Base-by-base conservation (phyloP, 1,140 invertebrate genomes). In the Drosophila littoralis region DNA sequence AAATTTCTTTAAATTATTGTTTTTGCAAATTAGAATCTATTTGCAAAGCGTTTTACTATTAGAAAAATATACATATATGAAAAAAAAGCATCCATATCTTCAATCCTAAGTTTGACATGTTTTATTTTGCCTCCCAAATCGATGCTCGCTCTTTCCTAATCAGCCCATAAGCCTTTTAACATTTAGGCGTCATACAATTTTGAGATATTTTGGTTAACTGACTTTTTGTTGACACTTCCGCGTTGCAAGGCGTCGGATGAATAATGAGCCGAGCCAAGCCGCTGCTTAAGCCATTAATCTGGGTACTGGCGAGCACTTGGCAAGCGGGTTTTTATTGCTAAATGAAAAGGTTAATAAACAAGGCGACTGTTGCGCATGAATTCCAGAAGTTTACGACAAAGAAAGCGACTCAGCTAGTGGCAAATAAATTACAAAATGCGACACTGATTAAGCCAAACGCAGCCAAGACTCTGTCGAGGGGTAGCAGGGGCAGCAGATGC, bases 291-390 rank as follows among this genome's bases (percentile, higher is more conserved):
- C 79, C 81, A 86, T 86, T 86, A 89, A 89, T 86, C 84, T 86
- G 76, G 45, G 46, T 32, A 46, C 45, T 70, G 67, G 28, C 35
- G 60, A 77, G 74, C 80, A 89, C 50, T 86, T 84, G 55, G 73
- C 67, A 71, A 78, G 74, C 76, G 75, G 60, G 77, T 75, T 88
- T 57, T 89, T 78, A 89, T 84, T 81, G 66, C 83, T 69, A 79
- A 77, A 88, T 65, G 59, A 83, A 88, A 85, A 88, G 84, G 84
- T 89, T 84, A 88, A 88, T 84, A 89, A 89, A 89, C 81, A 89
- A 89, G 66, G 68, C 68, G 77, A 84, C 60, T 60, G 83, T 51
- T 67, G 68, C 77, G 70, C 52, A 86, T 86, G 72, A 86, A 86
- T 79, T 74, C 79, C 71, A 73, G 68, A 88, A 63, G 78, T 86